A percentile compares a stretch with the other conserved stretches of the same genome.
phyloP scores from a whole-genome alignment of 2,797 vertebrate genomes.

The Borostomias antarcticus region DNA sequence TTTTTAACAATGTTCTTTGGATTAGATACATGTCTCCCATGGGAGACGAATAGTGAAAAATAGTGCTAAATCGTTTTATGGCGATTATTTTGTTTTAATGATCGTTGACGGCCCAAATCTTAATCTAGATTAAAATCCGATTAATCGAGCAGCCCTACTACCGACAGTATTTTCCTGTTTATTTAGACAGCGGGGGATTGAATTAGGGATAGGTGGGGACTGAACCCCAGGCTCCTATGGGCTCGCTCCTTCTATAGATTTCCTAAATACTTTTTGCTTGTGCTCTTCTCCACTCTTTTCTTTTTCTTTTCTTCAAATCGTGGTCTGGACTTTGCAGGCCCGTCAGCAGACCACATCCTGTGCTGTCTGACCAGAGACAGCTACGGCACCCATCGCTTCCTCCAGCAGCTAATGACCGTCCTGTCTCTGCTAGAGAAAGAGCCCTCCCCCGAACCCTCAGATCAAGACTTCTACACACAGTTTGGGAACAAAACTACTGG shows the following conservation, averaged over 20 bases:
- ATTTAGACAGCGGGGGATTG: neutral
- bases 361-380: constrained; percentile 93
- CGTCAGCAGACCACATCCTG: constrained; percentile 84
- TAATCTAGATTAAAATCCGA: no score
- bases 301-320: neutral
- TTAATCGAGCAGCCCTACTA: no score
- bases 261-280: no score
- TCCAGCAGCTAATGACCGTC: constrained; percentile 93
- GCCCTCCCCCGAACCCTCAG: constrained; percentile 89
- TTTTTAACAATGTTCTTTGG: no score
- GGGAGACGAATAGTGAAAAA: no score
- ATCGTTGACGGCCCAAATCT: no score
- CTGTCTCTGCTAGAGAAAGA: constrained; percentile 88
- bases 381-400: constrained; percentile 89
- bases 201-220: neutral
- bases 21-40: no score
- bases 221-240: neutral
- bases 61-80: no score
- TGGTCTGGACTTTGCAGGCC: constrained; percentile 69
- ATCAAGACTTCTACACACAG: constrained; percentile 97
- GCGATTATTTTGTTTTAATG: no score
- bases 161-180: neutral
- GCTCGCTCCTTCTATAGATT: neutral
- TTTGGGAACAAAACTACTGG: constrained; percentile 90
- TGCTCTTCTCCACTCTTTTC: neutral